Base-by-base conservation (phyloP, 2,888 invertebrate genomes). In the Sinotaia quadrata region DNA sequence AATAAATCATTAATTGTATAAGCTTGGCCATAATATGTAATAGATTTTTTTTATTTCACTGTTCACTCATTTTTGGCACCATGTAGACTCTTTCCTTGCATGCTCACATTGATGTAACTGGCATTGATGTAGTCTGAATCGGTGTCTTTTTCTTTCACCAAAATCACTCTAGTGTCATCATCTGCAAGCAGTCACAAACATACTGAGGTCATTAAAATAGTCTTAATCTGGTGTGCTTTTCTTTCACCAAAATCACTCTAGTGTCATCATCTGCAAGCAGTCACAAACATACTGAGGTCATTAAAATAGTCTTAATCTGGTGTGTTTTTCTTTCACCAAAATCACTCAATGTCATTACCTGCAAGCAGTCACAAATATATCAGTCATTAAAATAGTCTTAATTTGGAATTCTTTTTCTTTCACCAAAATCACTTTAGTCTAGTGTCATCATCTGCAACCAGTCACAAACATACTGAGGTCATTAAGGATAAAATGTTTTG, bases 111-210 rank as follows among this genome's bases (percentile, higher is more conserved):
- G 18, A 65, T 65, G 41, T 65, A 65, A 10, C 34, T 65, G 31
- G 65, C 56, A 44, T 65, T 65, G 44, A 65, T 65, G 56, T 65
- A 65, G 12, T 65, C 65, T 15, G 56, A 54, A 29, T 44, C 65
- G 2, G 41, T 15, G 1, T 21, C 56, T 7, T 56, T 21, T 21
- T 44, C 44, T n/a, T 29, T 52, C 5, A n/a, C 34, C 31, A 65
- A 33, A 21, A 65, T 15, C 54, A 65, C 65, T 33, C 65, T 29
- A 4, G 37, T 27, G 29, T 65, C 54, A 44, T 65, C 65, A 65
- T 65, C 65, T 65, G 33, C 18, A 21, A 54, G 15, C n/a, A 49
- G 49, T 65, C 33, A 65, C 65, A 56, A 31, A 41, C 12, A 65
- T 65, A 31, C 56, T 56, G 18, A 24, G 54, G 31, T 54, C 56